Evolutionary conservation across 2,888 invertebrate species (phyloP), one percentile per base, ranked within the genome.

Genomic region (Tanypteryx hageni): DNA sequence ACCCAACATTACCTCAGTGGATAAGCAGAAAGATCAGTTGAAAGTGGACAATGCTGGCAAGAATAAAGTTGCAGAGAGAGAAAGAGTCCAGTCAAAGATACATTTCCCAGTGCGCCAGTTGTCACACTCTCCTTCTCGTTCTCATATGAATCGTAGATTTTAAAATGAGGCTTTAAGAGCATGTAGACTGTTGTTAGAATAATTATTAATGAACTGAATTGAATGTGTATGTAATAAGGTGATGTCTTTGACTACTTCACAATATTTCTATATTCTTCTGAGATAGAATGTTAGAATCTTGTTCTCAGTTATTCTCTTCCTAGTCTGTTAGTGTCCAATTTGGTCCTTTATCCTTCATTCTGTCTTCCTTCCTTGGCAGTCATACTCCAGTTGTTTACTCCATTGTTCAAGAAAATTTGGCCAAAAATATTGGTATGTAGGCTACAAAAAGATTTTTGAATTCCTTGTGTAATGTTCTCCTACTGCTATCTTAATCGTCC

Each of bases 391-490:
- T 89, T 89, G 89, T 89, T 89, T 89, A 22, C 89, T 64, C 89
- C 89, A 89, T 89, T 89, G 89, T 89, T 89, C 94, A 94, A 96
- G 93, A 95, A 96, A 92, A 96, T 96, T 93, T 94, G 96, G 92
- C 96, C 96, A 11, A 95, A 95, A 93, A 96, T 96, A 95, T 94
- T 96, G 93, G 96, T 95, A 76, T 96, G 96, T 94, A 96, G 96
- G 96, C 95, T 95, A 93, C 96, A 95, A 94, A 94, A 94, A 93
- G 96, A 96, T 76, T 95, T 92, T 64, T 16, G n/a, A 59, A 59
- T 92, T 82, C 59, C 44, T 83, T 56, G 58, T 92, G 89, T 64
- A 18, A n/a, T 56, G 27, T 64, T 89, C 89, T n/a, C 56, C 61
- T 14, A 86, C 31, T 58, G 18, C 31, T 86, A 27, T 57, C 61